Evolutionary conservation across 37 sponge, comb jelly and placozoan species (phyloP).

Genomic region (Hexactinellida sp.): DNA sequence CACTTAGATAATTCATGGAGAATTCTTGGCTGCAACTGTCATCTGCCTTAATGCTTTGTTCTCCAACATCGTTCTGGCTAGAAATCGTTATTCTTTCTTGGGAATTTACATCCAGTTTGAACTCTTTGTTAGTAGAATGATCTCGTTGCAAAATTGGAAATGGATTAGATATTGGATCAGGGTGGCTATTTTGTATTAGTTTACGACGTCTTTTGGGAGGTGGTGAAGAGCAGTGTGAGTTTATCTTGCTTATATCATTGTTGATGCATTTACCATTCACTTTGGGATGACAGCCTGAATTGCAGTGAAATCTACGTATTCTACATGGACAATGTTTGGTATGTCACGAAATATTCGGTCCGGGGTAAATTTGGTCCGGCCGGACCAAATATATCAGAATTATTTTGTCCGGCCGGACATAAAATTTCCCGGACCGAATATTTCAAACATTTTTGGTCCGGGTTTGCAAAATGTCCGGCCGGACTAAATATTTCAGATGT

Average conservation of each 20-base stretch:
- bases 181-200: not conserved
- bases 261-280: not conserved
- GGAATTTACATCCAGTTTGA: not conserved
- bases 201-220: not conserved
- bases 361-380: too few relatives aligned
- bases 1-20: not conserved
- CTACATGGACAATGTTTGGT: not conserved
- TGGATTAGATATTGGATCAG: not conserved
- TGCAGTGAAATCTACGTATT: not conserved
- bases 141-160: not conserved
- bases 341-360: too few relatives aligned
- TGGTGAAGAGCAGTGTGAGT: not conserved
- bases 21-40: not conserved
- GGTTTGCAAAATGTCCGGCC: too few relatives aligned
- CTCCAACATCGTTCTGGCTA: not conserved
- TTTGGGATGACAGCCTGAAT: not conserved
- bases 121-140: not conserved
- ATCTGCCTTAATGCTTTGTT: not conserved
- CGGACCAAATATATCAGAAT: too few relatives aligned
- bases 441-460: too few relatives aligned
- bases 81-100: not conserved
- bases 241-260: not conserved
- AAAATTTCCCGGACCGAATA: too few relatives aligned
- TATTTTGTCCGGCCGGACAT: too few relatives aligned
- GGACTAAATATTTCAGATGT: too few relatives aligned